phyloP scores from a whole-genome alignment of 2,888 invertebrate genomes.

The Myopa tessellatipennis region DNA sequence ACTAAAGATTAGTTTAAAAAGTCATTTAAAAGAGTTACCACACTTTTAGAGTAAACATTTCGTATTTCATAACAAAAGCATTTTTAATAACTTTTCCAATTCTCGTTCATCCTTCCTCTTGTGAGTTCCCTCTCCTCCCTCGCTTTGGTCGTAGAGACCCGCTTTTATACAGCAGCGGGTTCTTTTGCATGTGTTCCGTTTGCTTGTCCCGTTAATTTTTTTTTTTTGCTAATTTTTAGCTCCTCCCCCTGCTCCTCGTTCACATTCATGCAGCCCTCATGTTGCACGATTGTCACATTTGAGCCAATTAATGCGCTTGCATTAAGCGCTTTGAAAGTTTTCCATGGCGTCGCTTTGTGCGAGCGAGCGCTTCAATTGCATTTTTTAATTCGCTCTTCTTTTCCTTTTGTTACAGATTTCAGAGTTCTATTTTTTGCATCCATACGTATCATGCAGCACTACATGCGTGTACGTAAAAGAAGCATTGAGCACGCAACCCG shows the following conservation, averaged over 20 bases:
- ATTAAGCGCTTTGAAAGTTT: conserved; percentile 15
- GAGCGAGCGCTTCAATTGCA: conserved; percentile 5
- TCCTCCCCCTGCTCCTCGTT: conserved; percentile 3
- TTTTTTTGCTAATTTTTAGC: not conserved
- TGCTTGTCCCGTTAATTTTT: not conserved
- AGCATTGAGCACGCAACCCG: conserved; percentile 18
- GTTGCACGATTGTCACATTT: conserved; percentile 3
- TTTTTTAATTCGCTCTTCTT: not conserved
- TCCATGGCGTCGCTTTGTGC: conserved; percentile 27
- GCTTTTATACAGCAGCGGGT: no score
- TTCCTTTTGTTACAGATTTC: not conserved
- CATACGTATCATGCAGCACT: conserved; percentile 18
- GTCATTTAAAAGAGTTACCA: no score
- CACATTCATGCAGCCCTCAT: not conserved
- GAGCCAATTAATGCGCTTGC: conserved; percentile 30
- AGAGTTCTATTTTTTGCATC: not conserved
- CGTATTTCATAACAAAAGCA: no score
- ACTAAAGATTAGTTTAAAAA: no score
- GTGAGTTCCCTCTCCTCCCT: no score
- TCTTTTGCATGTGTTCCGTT: no score
- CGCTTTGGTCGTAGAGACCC: no score
- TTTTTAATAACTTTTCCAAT: no score
- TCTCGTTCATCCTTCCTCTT: no score
- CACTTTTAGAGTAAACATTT: no score
- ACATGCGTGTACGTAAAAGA: conserved; percentile 32